Evolutionary conservation across 1,140 invertebrate species (phyloP), one percentile per base, ranked within the genome.

Genomic region (Neomicropteryx cornuta): DNA sequence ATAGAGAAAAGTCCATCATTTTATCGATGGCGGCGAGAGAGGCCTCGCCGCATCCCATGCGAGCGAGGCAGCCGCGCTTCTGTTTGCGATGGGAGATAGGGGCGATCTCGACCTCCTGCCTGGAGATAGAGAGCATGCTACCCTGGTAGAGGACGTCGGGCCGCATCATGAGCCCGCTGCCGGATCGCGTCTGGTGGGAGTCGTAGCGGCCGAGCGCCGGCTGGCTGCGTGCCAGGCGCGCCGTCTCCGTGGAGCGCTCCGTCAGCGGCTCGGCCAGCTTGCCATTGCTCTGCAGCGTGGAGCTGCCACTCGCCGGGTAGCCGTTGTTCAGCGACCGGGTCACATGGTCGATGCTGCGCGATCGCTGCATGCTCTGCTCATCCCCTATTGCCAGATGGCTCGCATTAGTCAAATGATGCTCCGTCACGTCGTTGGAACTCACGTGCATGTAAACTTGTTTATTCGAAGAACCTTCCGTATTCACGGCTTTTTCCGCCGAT

Each of bases 111-210:
- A 32, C 30, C 2, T 33, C 21, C 34, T 50, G 62, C 42, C 52
- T 59, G 11, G 60, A 46, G 32, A 68, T 49, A 43, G 63, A 60
- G 19, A 76, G 70, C 37, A 90, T 63, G 50, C 81, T 87, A 38
- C 86, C 85, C 49, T 82, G 81, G 55, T 92, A 92, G 46, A 95
- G 79, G 2, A 91, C 79, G 57, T 96, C 90, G 30, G 83, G 83
- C 17, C 87, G 68, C 51, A 83, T 77, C 72, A 91, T 77, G n/a
- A 87, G 76, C 16, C 85, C 81, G 43, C 76, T 80, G 20, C 74
- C 75, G 27, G 60, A 62, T 11, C 61, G 50, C 4, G 60, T 62
- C 29, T 48, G 55, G 20, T 58, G 56, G 38, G 65, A 62, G 13
- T 58, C 53, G 18, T 51, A 52, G 42, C 64, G 59, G 38, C 67